Evolutionary conservation across 2,888 invertebrate species (phyloP), one percentile per base, ranked within the genome.

Genomic region (Drosophila rellima): DNA sequence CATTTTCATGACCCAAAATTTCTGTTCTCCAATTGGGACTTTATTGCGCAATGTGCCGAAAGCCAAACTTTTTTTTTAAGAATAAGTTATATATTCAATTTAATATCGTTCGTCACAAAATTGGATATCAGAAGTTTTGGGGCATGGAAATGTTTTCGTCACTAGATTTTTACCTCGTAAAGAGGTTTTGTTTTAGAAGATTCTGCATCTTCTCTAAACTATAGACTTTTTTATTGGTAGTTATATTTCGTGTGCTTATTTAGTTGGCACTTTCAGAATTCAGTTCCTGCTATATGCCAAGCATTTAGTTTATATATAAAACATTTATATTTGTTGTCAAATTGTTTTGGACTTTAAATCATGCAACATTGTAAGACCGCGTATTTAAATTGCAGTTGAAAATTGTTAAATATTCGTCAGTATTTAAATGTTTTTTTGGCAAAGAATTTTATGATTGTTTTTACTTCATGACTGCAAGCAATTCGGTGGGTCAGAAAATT

Each of bases 361-460:
- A 3, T 2, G 35, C 23, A 31, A 65, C 48, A 50, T 42, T 64
- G 42, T 55, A 2, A 13, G 42, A 0, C 0, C 7, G 13, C 5
- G 40, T 20, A n/a, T 50, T 56, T 54, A 11, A 15, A 64, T 55
- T 48, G 29, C 26, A 33, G 10, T n/a, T 23, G 13, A 2, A n/a
- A 31, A 45, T 11, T 17, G 7, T 20, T 47, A 2, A 13, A 10
- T 11, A 20, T 55, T 37, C 0, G 17, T 17, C 7, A 15, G 15
- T 8, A 17, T 6, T 23, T 40, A 23, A 42, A 26, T 33, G n/a
- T 3, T 20, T 33, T 33, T n/a, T 51, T 45, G 15, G n/a, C 48
- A 63, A 51, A 48, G 31, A 15, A 54, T 54, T 54, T 62, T 23
- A 54, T 23, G 45, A 47, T 31, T 20, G 26, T 1, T 29, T 57